Percentiles rank a stretch among this genome's conserved stretches.
Evolutionary conservation across 2,113 vertebrate species (phyloP).

Genomic region (Sinocyclocheilus rhinocerous): DNA sequence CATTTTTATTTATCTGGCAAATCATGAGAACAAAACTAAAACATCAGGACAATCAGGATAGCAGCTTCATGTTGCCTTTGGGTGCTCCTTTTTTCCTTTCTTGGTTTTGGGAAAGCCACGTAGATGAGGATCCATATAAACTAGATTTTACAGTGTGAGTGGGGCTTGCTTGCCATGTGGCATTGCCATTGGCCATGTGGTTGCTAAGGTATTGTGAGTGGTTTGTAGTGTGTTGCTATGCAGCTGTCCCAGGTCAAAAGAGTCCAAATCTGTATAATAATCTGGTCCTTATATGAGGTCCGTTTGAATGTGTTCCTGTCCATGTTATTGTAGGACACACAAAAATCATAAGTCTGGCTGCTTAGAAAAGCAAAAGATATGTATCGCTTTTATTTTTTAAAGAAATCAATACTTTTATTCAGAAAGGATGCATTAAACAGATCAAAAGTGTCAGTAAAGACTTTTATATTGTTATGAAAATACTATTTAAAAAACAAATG

Average conservation of each 20-base stretch:
- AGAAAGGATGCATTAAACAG: background rate
- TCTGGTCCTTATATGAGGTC: background rate
- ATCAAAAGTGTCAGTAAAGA: background rate
- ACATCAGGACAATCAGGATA: background rate
- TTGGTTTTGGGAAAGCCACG: background rate
- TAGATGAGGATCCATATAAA: background rate
- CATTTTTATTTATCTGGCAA: constrained; percentile 38
- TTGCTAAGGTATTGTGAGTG: background rate
- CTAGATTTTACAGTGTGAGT: background rate
- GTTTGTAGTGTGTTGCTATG: background rate
- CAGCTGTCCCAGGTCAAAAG: background rate
- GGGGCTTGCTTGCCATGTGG: background rate
- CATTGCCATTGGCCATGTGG: background rate
- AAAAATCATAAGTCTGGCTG: background rate
- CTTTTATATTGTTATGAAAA: background rate
- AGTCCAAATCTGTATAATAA: background rate
- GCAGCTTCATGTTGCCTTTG: background rate
- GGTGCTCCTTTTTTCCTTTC: background rate
- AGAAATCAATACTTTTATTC: background rate
- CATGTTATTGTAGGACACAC: background rate
- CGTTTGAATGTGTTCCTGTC: background rate
- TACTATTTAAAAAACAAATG: too few relatives aligned
- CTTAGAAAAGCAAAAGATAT: background rate
- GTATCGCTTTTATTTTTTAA: too few relatives aligned
- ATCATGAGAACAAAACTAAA: constrained; percentile 21